Conservation (phyloP, 2,888 invertebrate species). For the Apodemia mormo region DNA sequence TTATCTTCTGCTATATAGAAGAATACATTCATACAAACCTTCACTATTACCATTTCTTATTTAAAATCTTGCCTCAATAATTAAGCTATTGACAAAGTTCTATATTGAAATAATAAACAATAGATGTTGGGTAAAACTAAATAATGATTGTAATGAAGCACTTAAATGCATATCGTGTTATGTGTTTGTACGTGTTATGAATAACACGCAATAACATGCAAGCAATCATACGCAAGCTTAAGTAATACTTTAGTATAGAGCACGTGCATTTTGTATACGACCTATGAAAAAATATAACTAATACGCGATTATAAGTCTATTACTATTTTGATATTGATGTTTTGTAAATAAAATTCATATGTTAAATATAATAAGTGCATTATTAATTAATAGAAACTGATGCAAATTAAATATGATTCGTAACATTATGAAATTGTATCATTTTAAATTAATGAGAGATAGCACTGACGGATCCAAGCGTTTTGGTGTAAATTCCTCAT, state of each 20-base stretch:
- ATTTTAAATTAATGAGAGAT: no score
- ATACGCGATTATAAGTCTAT: neutral
- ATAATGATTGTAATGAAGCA: conserved; percentile 56
- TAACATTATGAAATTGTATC: no score
- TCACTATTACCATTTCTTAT: neutral
- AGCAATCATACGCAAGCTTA: conserved; percentile 28
- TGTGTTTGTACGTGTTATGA: conserved; percentile 42
- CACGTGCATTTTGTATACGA: neutral
- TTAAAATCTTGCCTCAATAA: neutral
- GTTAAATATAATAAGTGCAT: no score
- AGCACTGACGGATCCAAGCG: no score
- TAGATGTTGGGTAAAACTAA: conserved; percentile 26
- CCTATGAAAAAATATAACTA: neutral
- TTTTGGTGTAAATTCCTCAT: no score
- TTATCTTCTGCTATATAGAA: no score
- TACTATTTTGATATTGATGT: no score
- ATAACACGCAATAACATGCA: conserved; percentile 26
- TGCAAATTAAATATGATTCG: no score
- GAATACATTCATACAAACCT: no score
- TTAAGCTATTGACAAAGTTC: neutral
- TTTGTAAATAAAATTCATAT: no score
- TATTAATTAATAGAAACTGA: no score
- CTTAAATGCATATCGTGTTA: conserved; percentile 47
- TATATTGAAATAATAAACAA: conserved; percentile 3
- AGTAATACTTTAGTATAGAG: neutral